Evolutionary conservation across 2,797 vertebrate genomes (phyloP).

Genomic region (Chelonia mydas): DNA sequence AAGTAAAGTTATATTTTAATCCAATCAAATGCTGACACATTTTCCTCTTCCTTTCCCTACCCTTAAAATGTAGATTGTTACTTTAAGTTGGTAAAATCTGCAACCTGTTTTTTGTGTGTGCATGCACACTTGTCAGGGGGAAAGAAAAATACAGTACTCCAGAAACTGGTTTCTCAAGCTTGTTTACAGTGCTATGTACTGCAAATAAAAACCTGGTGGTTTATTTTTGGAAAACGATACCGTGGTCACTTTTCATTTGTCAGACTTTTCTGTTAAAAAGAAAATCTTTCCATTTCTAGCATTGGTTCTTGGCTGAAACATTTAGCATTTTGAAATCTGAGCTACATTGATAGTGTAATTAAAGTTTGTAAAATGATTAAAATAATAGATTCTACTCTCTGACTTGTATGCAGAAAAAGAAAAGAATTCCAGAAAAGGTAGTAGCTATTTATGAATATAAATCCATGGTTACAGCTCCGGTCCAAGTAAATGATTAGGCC

Average conservation of each 20-base stretch:
- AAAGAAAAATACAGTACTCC: not conserved
- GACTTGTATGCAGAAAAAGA: not conserved
- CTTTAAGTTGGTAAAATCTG: not conserved
- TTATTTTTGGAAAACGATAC: not conserved
- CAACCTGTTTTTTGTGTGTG: not conserved
- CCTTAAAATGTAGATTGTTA: not conserved
- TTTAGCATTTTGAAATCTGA: not conserved
- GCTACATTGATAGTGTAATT: not conserved
- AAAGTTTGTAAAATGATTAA: not conserved
- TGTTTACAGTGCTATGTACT: not conserved
- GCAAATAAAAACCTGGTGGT: not conserved
- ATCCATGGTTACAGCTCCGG: not conserved
- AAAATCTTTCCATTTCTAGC: not conserved
- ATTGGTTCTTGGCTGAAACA: not conserved
- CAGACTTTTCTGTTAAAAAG: not conserved
- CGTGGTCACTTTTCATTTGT: not conserved
- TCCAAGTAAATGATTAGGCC: slow-evolving; percentile 25
- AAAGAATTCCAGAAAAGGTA: not conserved
- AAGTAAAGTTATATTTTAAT: accelerated
- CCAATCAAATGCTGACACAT: not conserved
- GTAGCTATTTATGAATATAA: not conserved
- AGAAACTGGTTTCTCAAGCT: not conserved
- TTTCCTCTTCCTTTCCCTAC: not conserved
- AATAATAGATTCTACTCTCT: not conserved
- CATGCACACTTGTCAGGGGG: not conserved